phyloP scores from a whole-genome alignment of 2,888 invertebrate species.

The Acanthacorydalis orientalis region DNA sequence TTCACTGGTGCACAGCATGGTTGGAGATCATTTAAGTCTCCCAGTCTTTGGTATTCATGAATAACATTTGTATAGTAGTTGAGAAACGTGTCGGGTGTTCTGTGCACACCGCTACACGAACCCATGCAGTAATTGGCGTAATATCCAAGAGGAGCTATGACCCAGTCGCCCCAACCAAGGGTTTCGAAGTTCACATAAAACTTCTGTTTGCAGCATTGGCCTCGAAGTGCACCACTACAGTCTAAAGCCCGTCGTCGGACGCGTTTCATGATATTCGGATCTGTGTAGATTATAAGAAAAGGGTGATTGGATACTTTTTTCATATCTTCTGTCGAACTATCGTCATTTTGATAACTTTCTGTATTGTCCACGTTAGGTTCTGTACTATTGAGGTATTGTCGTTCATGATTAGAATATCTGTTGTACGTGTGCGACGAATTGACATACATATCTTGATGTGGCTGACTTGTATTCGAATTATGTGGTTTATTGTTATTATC shows the following conservation, averaged over 20 bases:
- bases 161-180: conserved; percentile 91
- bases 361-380: background rate
- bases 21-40: conserved; percentile 58
- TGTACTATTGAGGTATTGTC: background rate
- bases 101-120: conserved; percentile 59
- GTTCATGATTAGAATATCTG: conserved; percentile 4
- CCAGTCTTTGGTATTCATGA: conserved; percentile 71
- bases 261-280: conserved; percentile 46
- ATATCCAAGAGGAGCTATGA: conserved; percentile 78
- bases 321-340: background rate
- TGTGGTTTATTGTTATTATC: background rate
- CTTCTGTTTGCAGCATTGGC: conserved; percentile 75
- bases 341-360: background rate
- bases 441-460: background rate
- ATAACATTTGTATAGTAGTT: conserved; percentile 83
- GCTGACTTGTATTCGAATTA: background rate
- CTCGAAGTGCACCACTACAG: conserved; percentile 51
- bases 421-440: background rate
- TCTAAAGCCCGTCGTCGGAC: conserved; percentile 71
- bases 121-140: conserved; percentile 89
- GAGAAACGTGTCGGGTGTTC: conserved; percentile 67
- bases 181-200: conserved; percentile 86
- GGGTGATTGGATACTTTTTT: conserved; percentile 50
- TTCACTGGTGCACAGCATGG: conserved; percentile 86
- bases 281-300: conserved; percentile 67